Conservation (phyloP, 2,888 invertebrate genomes). For the Lissocephala sabroskyi region DNA sequence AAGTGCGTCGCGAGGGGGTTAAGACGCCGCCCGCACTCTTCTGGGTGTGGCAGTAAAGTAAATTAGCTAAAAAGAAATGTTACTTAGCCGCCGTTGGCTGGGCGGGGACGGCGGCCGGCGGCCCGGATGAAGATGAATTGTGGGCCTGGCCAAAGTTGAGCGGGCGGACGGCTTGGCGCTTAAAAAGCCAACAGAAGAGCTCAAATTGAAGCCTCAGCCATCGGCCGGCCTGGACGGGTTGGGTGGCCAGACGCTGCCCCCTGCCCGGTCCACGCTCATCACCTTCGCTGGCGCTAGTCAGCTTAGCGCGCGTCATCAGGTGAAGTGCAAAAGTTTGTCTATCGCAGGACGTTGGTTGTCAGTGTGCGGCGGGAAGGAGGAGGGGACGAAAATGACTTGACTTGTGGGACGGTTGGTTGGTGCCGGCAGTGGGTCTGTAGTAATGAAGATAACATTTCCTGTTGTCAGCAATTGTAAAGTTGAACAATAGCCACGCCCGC, state of each 20-base stretch:
- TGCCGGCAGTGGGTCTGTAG: slow-evolving; percentile 52
- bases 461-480: slow-evolving; percentile 53
- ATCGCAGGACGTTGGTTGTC: no score
- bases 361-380: no score
- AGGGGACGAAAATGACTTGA: no score
- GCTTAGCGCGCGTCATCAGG: slow-evolving; percentile 20
- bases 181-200: slow-evolving; percentile 11
- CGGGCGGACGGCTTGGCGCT: slow-evolving; percentile 15
- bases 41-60: slow-evolving; percentile 21
- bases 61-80: slow-evolving; percentile 52
- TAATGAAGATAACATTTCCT: slow-evolving; percentile 67
- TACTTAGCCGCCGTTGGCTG: slow-evolving; percentile 22
- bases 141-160: slow-evolving; percentile 9
- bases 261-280: no score
- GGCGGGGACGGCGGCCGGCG: slow-evolving; percentile 7
- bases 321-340: slow-evolving; percentile 27
- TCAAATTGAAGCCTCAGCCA: slow-evolving; percentile 9
- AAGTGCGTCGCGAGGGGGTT: slow-evolving; percentile 3
- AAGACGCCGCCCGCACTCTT: slow-evolving; percentile 1
- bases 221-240: slow-evolving; percentile 5
- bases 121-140: slow-evolving; percentile 27
- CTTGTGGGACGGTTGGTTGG: background rate
- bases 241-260: no score
- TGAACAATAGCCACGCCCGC: slow-evolving; percentile 19
- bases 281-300: background rate